Evolutionary conservation across 2,797 vertebrate species (phyloP), one percentile per base, ranked within the genome.

Genomic region (Columba guinea): DNA sequence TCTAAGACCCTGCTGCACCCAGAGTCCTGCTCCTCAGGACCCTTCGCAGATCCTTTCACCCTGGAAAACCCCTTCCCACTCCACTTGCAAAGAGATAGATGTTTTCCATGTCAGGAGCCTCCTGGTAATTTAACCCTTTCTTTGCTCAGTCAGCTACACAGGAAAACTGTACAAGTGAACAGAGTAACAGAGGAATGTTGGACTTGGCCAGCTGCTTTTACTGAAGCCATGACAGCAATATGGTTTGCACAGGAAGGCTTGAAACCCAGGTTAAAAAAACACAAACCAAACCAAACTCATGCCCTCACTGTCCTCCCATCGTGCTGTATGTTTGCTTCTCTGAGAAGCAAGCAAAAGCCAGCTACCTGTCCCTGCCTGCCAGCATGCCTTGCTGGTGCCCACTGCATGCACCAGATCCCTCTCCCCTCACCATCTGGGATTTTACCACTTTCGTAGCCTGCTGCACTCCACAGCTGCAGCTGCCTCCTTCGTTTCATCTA

Each of bases 401-500:
- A 44, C 41, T 8, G 15, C 52, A 15, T 0, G 3, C 44, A 30
- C 0, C 0, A 56, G 48, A 35, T 30, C 10, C 21, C 17, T 83
- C 46, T 94, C 24, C 48, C 32, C 24, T 63, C 87, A 35, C 58
- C 60, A 15, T 30, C 49, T 75, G 44, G 53, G 34, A 7, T 76
- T 69, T 87, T 80, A 71, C 30, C 34, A 51, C 32, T 82, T 59
- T 41, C 5, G 8, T 13, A 85, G 53, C 49, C 73, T 71, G 39
- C 35, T 86, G 62, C 9, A 1, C 46, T 90, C 37, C 88, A 46
- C 88, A 88, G 83, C 88, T 93, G 90, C 88, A 88, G 83, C 88
- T 93, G 90, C 49, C 49, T 86, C 58, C 53, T 91, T 91, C 88
- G n/a, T 88, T 49, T 74, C 53, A 84, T 56, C 62, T 35, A 81